Evolutionary conservation across 2,113 vertebrate species (phyloP).

Genomic region (Silurus glanis): DNA sequence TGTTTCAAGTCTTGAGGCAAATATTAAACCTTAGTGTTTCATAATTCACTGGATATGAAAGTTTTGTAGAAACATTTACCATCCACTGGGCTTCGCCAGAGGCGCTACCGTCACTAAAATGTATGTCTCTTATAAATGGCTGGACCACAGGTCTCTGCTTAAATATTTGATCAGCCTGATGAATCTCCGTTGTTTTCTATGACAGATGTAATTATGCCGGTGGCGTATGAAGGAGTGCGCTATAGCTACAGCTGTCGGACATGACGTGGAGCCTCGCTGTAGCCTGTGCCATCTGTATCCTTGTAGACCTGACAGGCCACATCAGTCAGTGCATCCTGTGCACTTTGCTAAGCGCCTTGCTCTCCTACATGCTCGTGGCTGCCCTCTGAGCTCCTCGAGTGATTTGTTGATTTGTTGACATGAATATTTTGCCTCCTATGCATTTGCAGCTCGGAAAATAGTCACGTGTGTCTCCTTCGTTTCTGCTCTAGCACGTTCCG

Average conservation of each 20-base stretch:
- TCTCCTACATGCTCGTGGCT: constrained; percentile 26
- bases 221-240: constrained; percentile 21
- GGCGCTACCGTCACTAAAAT: constrained; percentile 24
- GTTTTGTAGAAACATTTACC: constrained; percentile 29
- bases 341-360: constrained; percentile 12
- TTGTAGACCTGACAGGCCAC: constrained; percentile 54
- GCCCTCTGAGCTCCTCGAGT: constrained; percentile 36
- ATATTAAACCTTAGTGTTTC: constrained; percentile 8
- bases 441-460: constrained; percentile 62
- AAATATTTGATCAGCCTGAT: constrained; percentile 51
- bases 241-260: constrained; percentile 26
- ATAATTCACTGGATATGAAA: constrained; percentile 24
- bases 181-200: constrained; percentile 47
- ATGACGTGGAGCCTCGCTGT: constrained; percentile 3
- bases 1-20: neutral
- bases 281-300: constrained; percentile 41
- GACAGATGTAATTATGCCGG: constrained; percentile 38
- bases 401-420: constrained; percentile 60
- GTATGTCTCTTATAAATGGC: constrained; percentile 37
- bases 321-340: constrained; percentile 60
- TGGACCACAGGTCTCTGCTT: constrained; percentile 20
- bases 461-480: constrained; percentile 57
- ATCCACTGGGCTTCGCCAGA: constrained; percentile 21
- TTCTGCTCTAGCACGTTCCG: constrained; percentile 57
- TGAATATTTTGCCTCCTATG: constrained; percentile 63